Base-by-base conservation (phyloP, 2,888 invertebrate species). In the Dicranocentrus wangi region DNA sequence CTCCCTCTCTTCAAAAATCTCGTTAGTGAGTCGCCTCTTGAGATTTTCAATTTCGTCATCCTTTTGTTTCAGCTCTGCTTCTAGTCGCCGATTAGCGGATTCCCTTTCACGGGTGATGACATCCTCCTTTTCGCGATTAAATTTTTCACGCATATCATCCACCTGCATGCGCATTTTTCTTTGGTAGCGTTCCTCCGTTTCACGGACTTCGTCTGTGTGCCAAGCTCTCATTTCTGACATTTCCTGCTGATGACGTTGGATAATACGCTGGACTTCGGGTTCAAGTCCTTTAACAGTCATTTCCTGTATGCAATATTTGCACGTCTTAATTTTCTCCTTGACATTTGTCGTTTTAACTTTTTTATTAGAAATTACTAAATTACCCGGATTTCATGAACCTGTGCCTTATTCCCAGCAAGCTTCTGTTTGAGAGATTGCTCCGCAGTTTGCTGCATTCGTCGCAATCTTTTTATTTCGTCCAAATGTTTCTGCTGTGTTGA, bases 351-450 rank as follows among this genome's bases (percentile, higher is more conserved):
- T n/a, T n/a, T n/a, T n/a, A n/a, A 47, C 47, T 47, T 13, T 17
- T 17, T 5, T 10, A 47, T 47, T 47, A 47, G 39, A 39, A 39
- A 39, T 39, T 39, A 8, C 7, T 27, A 42, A 39, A 21, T 76
- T 82, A 94, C 94, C 91, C 95, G 94, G 71, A 95, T 95, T 89
- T 95, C 95, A 87, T 94, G 93, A 1, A 95, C 95, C 87, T 94
- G 93, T 1, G 95, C 95, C 88, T 94, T 95, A 76, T 92, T 92
- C 68, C 94, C 93, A 53, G 95, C 92, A 95, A 95, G 95, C 69
- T 93, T 92, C 87, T 95, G 94, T 25, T 93, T 89, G 10, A 92
- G 89, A 15, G 92, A 89, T 88, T 94, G 95, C 88, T 95, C 95
- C 0, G 94, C 93, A 27, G 94, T 94, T 25, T 92, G 90, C 84